phyloP scores from a whole-genome alignment of 2,797 vertebrate species.

The Syncerus caffer region DNA sequence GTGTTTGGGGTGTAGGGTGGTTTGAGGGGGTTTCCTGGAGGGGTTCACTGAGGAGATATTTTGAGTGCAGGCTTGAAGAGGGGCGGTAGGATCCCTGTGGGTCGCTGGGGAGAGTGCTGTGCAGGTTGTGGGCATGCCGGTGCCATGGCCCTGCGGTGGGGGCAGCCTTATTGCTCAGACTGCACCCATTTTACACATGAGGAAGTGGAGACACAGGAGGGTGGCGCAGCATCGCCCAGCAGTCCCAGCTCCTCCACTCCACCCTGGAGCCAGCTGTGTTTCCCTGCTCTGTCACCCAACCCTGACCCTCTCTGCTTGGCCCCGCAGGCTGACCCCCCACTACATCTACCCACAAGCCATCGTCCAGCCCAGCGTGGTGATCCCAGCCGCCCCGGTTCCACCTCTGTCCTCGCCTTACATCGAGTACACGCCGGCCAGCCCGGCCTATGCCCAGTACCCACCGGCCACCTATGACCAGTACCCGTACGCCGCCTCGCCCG shows the following conservation, averaged over 20 bases:
- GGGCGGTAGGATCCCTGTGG: too few relatives aligned
- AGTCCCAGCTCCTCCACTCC: not conserved
- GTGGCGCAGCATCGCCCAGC: accelerated
- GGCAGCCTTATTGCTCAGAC: accelerated
- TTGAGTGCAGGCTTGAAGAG: not conserved
- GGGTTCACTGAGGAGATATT: not conserved
- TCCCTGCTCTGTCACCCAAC: not conserved
- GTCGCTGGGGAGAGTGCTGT: accelerated
- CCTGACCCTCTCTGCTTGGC: constrained; percentile 62
- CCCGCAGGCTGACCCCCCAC: constrained; percentile 90
- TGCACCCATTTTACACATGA: not conserved
- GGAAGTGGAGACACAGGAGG: accelerated
- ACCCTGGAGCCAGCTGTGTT: not conserved
- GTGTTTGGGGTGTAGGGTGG: not conserved
- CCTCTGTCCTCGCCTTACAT: constrained; percentile 91
- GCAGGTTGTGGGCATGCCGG: accelerated
- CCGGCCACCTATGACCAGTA: constrained; percentile 94
- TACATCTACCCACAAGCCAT: constrained; percentile 93
- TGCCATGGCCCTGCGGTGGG: not conserved
- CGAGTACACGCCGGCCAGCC: constrained; percentile 88
- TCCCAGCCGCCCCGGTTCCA: constrained; percentile 90
- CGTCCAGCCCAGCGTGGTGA: constrained; percentile 93
- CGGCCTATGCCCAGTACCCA: constrained; percentile 91
- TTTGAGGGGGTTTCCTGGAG: not conserved
- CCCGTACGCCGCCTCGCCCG: constrained; percentile 91